Conservation (phyloP, 2,888 invertebrate species). For the Mimachlamys varia region DNA sequence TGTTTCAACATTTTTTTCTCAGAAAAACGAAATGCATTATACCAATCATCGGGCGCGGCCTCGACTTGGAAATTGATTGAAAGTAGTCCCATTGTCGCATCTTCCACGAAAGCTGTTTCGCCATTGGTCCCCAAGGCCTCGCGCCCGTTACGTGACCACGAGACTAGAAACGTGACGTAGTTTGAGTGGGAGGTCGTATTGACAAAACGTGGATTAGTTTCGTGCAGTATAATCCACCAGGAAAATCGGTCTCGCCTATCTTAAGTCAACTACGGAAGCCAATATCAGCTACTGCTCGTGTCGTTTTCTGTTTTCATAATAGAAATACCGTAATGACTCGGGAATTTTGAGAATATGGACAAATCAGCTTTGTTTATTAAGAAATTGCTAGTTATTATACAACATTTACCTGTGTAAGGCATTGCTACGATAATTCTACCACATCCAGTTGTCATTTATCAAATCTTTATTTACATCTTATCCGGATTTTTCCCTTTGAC, state of each 20-base stretch:
- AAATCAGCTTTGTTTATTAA: no score
- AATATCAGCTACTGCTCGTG: background rate
- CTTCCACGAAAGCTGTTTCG: background rate
- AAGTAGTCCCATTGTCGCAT: background rate
- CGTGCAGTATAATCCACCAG: background rate
- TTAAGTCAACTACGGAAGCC: background rate
- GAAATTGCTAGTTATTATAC: no score
- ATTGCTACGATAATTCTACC: no score
- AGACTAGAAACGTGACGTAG: slow-evolving; percentile 1
- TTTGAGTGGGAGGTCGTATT: background rate
- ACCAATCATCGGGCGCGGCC: background rate
- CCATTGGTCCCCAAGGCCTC: slow-evolving; percentile 31
- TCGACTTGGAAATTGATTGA: background rate
- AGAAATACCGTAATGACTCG: no score
- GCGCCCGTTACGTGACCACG: background rate
- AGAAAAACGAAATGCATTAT: background rate
- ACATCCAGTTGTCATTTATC: no score
- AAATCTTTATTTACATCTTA: no score
- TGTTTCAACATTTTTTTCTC: no score
- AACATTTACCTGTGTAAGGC: no score
- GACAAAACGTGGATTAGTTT: background rate
- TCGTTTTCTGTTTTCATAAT: background rate
- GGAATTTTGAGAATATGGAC: no score
- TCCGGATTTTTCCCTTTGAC: no score
- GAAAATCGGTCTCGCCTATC: background rate